These are phyloP conservation scores for Lycocerus yunnanus DNA, from an alignment of 2,888 invertebrate genomes.

Conservation along the genomic window DNA sequence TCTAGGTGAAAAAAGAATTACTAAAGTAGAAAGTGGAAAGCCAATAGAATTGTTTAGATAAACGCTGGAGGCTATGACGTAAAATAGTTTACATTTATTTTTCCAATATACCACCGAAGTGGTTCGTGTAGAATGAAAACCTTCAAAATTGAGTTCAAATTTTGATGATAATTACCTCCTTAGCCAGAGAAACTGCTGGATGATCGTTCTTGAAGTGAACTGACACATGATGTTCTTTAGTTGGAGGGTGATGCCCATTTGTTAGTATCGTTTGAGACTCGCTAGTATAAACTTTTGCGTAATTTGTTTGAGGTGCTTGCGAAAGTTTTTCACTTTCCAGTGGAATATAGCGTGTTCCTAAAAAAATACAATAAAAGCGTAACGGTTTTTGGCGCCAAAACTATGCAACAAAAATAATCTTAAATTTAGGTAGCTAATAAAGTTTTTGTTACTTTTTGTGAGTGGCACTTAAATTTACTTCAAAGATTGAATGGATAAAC, in stretches of 20 bases:
- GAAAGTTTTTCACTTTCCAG: slow-evolving; percentile 29
- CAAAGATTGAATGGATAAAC: background rate
- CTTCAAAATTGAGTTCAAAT: background rate
- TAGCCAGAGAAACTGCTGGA: slow-evolving; percentile 28
- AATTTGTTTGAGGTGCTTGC: slow-evolving; percentile 28
- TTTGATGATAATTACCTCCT: background rate
- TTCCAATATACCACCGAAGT: background rate
- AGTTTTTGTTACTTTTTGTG: background rate
- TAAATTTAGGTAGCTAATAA: background rate
- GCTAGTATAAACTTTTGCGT: slow-evolving; percentile 22
- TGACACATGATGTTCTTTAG: slow-evolving; percentile 30
- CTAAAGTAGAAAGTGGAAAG: background rate
- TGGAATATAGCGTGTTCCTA: slow-evolving; percentile 39
- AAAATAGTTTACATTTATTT: background rate
- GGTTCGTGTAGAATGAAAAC: background rate
- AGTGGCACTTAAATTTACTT: background rate
- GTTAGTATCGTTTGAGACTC: slow-evolving; percentile 20
- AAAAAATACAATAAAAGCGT: background rate
- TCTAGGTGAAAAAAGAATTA: background rate
- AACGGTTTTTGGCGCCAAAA: background rate
- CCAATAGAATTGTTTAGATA: background rate
- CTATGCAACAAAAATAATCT: background rate
- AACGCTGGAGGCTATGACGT: background rate
- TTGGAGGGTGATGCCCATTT: slow-evolving; percentile 28
- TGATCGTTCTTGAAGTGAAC: slow-evolving; percentile 34